Evolutionary conservation across 2,888 invertebrate species (phyloP), one percentile per base, ranked within the genome.

Genomic region (Crepidodera aurea): DNA sequence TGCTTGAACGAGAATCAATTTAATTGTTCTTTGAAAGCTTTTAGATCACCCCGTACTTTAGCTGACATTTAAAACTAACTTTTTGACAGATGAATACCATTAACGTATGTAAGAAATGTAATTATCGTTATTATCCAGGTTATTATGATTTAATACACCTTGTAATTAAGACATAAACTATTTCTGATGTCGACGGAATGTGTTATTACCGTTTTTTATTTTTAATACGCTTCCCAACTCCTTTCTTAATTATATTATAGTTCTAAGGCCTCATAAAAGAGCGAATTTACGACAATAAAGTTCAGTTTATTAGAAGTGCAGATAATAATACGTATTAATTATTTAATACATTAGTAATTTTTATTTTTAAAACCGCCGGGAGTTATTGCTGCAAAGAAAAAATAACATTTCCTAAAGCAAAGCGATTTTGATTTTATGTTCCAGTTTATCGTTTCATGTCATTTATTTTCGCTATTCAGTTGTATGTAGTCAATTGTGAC

Each of bases 131-230:
- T 55, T 55, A 55, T 44, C 39, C 19, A 37, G 27, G 46, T 55
- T 55, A 55, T 55, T 44, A 55, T 55, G 19, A 55, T 46, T 55
- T 55, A 55, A 44, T 29, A 15, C 44, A 8, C 19, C 42, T 27
- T 55, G 34, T 55, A 55, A 55, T 55, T 44, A 55, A 55, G 44
- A 55, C 34, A 32, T 55, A 34, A 55, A 46, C 15, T 48, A 29
- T 32, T 25, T 22, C 15, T 4, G 19, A 51, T 22, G 37, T 51
- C 19, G 34, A 34, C 27, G 53, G 40, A 25, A 40, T 53, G 27
- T 12, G 54, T 54, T 54, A 54, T 42, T 54, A 54, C 15, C 25
- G 22, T 18, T 40, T 15, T 18, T 53, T 53, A 25, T 29, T 54
- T 51, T 54, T 42, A 29, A 54, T 32, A 39, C 40, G 16, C 29